Evolutionary conservation across 2,113 vertebrate species (phyloP).

Genomic region (Centropus unirufus): DNA sequence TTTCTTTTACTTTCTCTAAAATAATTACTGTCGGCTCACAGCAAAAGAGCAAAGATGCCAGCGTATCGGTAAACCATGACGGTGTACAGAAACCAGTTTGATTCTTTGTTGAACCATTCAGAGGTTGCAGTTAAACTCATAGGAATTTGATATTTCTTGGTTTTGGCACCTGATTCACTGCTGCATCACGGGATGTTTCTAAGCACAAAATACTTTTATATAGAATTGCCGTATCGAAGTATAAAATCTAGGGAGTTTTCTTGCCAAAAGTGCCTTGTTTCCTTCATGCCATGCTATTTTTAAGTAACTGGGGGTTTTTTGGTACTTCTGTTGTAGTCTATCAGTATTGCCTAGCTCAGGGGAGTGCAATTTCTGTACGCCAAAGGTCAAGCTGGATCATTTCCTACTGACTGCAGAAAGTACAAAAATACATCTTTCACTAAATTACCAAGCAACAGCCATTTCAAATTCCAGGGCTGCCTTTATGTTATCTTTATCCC

Average conservation of each 20-base stretch:
- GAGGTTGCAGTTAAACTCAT: background rate
- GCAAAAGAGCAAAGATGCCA: conserved; percentile 55
- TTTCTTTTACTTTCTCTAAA: conserved; percentile 72
- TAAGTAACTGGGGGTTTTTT: background rate
- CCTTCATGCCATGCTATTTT: background rate
- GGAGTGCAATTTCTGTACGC: conserved; percentile 23
- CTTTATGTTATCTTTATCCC: background rate
- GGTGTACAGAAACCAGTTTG: conserved; percentile 76
- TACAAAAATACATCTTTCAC: background rate
- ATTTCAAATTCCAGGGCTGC: background rate
- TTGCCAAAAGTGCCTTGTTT: conserved; percentile 6
- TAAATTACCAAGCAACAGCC: background rate
- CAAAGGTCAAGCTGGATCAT: background rate
- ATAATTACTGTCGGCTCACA: conserved; percentile 74
- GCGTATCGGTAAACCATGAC: background rate
- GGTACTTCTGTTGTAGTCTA: background rate
- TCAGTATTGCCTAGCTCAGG: conserved; percentile 14
- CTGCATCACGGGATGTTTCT: background rate
- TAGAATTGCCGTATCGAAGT: background rate
- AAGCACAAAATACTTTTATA: background rate
- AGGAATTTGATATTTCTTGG: background rate
- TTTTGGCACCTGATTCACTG: conserved; percentile 26
- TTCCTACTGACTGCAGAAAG: background rate
- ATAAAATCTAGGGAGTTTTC: background rate
- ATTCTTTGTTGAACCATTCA: conserved; percentile 75